Evolutionary conservation across 2,797 vertebrate species (phyloP).

Genomic region (Acanthurus tractus): DNA sequence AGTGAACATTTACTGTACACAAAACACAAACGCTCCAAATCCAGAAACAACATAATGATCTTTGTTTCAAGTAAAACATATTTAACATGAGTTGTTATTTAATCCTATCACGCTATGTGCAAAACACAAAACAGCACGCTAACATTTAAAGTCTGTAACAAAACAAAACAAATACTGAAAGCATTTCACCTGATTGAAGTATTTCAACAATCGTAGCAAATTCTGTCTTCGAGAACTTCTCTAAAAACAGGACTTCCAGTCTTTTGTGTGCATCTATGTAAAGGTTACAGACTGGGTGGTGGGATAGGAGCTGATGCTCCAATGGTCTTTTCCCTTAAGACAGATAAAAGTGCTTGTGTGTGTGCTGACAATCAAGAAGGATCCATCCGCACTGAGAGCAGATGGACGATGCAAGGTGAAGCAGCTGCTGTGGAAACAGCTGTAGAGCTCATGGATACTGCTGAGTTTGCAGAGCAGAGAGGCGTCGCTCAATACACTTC

Average conservation of each 20-base stretch:
- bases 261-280: slow-evolving; percentile 50
- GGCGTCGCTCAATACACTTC: slow-evolving; percentile 92
- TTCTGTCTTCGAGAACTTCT: slow-evolving; percentile 42
- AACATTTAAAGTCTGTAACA: slow-evolving; percentile 39
- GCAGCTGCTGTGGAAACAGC: slow-evolving; percentile 29
- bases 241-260: slow-evolving; percentile 39
- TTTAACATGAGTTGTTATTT: slow-evolving; percentile 35
- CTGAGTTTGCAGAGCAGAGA: slow-evolving; percentile 89
- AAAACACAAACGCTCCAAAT: slow-evolving; percentile 47
- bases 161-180: slow-evolving; percentile 53
- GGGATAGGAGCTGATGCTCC: slow-evolving; percentile 55
- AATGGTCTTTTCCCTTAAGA: slow-evolving; percentile 72
- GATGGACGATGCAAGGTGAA: slow-evolving; percentile 43
- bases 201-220: slow-evolving; percentile 52
- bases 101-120: slow-evolving; percentile 47
- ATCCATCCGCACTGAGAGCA: slow-evolving; percentile 35
- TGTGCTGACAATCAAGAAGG: slow-evolving; percentile 47
- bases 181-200: slow-evolving; percentile 41
- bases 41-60: slow-evolving; percentile 27
- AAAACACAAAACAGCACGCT: slow-evolving; percentile 56
- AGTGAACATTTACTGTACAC: slow-evolving; percentile 37
- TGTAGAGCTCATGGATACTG: slow-evolving; percentile 71
- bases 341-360: slow-evolving; percentile 77
- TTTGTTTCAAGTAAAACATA: slow-evolving; percentile 74
- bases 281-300: slow-evolving; percentile 45